phyloP scores from a whole-genome alignment of 2,888 invertebrate species.

The Branchipolynoe longqiensis region DNA sequence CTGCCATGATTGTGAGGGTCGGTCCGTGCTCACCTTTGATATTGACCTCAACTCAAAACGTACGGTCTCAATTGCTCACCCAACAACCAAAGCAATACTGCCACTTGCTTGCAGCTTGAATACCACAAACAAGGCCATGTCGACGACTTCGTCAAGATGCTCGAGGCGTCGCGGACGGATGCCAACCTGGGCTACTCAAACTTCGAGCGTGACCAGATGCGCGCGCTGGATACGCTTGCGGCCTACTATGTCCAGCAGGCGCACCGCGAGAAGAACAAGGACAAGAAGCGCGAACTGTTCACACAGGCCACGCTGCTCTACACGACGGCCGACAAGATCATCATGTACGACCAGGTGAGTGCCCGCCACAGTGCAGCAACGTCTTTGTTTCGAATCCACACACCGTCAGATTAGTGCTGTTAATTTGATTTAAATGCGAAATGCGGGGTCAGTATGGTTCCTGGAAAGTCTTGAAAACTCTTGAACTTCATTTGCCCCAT shows the following conservation, averaged over 20 bases:
- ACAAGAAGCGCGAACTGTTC: slow-evolving; percentile 94
- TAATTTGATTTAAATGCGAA: too few species aligned
- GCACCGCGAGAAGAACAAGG: slow-evolving; percentile 96
- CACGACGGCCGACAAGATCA: slow-evolving; percentile 98
- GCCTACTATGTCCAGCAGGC: slow-evolving; percentile 95
- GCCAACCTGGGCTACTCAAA: slow-evolving; percentile 84
- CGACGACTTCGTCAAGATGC: slow-evolving; percentile 95
- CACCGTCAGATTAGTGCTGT: too few species aligned
- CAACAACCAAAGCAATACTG: too few species aligned
- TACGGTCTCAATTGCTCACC: too few species aligned
- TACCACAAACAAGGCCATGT: slow-evolving; percentile 97
- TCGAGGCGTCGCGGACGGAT: slow-evolving; percentile 90
- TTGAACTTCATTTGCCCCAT: too few species aligned
- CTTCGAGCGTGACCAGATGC: slow-evolving; percentile 98
- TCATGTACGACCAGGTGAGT: slow-evolving; percentile 98
- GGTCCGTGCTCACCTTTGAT: too few species aligned
- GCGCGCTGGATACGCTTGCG: slow-evolving; percentile 97
- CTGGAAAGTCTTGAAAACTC: too few species aligned
- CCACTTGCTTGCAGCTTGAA: slow-evolving; percentile 89
- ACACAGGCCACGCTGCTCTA: slow-evolving; percentile 96
- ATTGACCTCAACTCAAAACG: too few species aligned
- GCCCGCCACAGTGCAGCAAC: not conserved
- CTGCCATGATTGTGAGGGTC: too few species aligned
- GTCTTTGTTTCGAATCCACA: too few species aligned
- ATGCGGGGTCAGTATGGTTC: too few species aligned